Percentiles rank a stretch among this genome's conserved stretches.
phyloP scores from a whole-genome alignment of 2,888 invertebrate species.

The Tethea ocularis region DNA sequence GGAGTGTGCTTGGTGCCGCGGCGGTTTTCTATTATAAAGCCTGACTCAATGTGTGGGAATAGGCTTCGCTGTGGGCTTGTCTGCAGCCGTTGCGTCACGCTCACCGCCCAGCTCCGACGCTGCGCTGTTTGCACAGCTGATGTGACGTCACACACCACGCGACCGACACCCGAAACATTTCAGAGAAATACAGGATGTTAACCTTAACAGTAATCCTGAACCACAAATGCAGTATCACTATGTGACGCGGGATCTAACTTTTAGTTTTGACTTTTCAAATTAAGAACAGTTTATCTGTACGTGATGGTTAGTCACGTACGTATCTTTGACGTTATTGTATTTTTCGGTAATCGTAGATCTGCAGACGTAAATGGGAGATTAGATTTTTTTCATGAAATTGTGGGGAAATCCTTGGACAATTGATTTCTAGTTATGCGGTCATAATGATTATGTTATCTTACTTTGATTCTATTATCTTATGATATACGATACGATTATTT shows the following conservation, averaged over 20 bases:
- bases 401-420: slow-evolving; percentile 1
- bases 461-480: background rate
- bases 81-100: slow-evolving; percentile 46
- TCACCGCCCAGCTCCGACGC: slow-evolving; percentile 23
- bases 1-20: slow-evolving; percentile 56
- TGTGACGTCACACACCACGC: slow-evolving; percentile 44
- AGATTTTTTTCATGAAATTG: background rate
- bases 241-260: background rate
- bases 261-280: no score
- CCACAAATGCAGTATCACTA: background rate
- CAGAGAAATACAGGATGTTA: slow-evolving; percentile 31
- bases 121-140: slow-evolving; percentile 49
- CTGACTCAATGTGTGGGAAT: slow-evolving; percentile 54
- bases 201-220: slow-evolving; percentile 13
- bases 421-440: background rate
- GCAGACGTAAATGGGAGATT: background rate
- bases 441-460: background rate
- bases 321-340: background rate
- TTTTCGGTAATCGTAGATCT: slow-evolving; percentile 6
- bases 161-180: slow-evolving; percentile 18
- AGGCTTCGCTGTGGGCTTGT: slow-evolving; percentile 40
- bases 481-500: background rate
- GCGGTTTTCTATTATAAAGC: slow-evolving; percentile 69
- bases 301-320: slow-evolving; percentile 4
- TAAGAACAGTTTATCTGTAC: slow-evolving; percentile 7